phyloP scores from a whole-genome alignment of 2,888 invertebrate species.

The Drosophila austrosaltans region DNA sequence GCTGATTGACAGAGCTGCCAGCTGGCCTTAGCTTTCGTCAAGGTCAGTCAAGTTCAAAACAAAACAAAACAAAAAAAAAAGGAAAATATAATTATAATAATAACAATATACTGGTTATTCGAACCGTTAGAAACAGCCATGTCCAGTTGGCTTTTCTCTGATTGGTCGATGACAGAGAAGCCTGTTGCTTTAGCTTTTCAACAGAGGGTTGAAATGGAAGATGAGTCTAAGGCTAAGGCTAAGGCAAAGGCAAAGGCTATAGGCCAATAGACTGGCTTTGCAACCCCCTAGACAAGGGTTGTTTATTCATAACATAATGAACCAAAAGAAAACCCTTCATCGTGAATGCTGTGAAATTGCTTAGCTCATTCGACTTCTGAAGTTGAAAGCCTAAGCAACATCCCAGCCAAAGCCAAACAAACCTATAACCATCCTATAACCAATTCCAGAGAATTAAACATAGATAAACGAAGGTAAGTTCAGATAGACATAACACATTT shows the following conservation, averaged over 20 bases:
- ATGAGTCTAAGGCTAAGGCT: neutral
- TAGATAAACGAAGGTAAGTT: conserved; percentile 43
- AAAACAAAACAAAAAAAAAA: conserved; percentile 5
- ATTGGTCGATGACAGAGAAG: conserved; percentile 52
- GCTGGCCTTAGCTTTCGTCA: conserved; percentile 39
- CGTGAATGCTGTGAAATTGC: conserved; percentile 23
- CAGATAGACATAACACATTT: conserved; percentile 58
- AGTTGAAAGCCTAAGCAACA: conserved; percentile 79
- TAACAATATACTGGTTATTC: too few species aligned
- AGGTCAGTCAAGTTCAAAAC: conserved; percentile 39
- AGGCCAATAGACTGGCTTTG: conserved; percentile 18
- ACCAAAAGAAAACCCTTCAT: conserved; percentile 48
- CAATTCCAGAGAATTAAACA: conserved; percentile 5
- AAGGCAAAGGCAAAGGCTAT: conserved; percentile 53
- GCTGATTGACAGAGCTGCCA: conserved; percentile 4
- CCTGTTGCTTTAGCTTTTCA: conserved; percentile 38
- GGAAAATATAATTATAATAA: conserved; percentile 6
- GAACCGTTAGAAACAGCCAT: conserved; percentile 53
- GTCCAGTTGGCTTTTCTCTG: conserved; percentile 47
- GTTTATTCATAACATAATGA: conserved; percentile 11
- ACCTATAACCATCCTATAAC: conserved; percentile 3
- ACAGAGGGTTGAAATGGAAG: conserved; percentile 45
- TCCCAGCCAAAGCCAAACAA: conserved; percentile 27
- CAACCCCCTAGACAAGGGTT: conserved; percentile 40
- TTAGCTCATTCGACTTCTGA: conserved; percentile 78